Evolutionary conservation across 2,113 vertebrate species (phyloP).

Genomic region (Sclerurus mexicanus): DNA sequence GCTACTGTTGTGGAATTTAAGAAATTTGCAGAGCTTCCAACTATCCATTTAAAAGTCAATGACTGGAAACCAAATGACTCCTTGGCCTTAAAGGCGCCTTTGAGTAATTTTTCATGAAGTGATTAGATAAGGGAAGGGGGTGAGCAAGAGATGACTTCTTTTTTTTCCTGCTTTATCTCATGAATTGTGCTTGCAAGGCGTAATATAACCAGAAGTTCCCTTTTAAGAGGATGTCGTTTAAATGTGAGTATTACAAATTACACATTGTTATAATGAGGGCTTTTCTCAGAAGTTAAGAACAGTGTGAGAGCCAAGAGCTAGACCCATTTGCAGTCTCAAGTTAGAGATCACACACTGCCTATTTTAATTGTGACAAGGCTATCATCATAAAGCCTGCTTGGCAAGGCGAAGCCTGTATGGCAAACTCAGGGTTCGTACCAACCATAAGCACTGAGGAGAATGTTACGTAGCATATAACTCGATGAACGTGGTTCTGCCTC

Average conservation of each 20-base stretch:
- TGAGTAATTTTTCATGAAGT: slow-evolving; percentile 34
- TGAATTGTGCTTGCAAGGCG: background rate
- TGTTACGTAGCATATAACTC: background rate
- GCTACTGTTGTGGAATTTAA: slow-evolving; percentile 15
- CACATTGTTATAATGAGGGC: background rate
- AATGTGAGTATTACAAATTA: background rate
- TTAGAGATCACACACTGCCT: background rate
- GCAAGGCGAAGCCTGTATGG: background rate
- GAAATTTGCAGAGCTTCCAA: background rate
- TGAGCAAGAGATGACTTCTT: background rate
- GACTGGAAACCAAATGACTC: slow-evolving; percentile 34
- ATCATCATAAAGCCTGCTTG: background rate
- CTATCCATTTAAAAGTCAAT: slow-evolving; percentile 23
- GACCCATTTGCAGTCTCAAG: background rate
- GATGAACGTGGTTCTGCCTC: background rate
- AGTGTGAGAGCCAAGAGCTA: background rate
- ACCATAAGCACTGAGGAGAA: background rate
- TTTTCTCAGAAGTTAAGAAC: background rate
- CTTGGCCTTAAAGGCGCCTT: slow-evolving; percentile 13
- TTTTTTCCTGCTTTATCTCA: background rate
- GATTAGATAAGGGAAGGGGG: background rate
- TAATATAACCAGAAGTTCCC: background rate
- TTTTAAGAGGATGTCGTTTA: background rate
- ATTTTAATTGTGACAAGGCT: background rate
- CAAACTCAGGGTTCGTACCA: background rate